These are phyloP conservation scores for Eudemis profundana DNA, from an alignment of 2,888 invertebrate species.

Conservation along the genomic window DNA sequence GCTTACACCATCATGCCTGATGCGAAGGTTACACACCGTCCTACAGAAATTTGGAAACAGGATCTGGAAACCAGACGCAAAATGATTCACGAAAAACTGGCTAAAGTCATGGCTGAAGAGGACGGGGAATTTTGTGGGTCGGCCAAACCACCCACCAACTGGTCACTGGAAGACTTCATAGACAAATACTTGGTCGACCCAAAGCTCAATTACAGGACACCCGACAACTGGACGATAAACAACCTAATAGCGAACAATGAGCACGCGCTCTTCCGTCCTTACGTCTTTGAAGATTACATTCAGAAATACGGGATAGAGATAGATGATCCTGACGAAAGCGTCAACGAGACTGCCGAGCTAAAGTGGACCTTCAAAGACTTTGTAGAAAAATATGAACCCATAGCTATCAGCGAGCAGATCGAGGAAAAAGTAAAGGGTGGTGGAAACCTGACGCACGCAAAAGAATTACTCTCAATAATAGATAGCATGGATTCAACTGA, in stretches of 20 bases:
- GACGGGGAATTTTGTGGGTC: neutral
- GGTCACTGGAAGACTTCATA: constrained; percentile 7
- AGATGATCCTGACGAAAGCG: too few relatives aligned
- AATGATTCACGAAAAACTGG: neutral
- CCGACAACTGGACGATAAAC: neutral
- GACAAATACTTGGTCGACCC: neutral
- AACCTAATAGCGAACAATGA: neutral
- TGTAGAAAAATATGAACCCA: constrained; percentile 8
- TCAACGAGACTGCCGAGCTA: too few relatives aligned
- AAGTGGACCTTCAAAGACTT: constrained; percentile 16
- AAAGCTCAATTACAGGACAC: neutral
- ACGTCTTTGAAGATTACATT: neutral
- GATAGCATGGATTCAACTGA: constrained; percentile 3
- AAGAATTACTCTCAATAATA: neutral
- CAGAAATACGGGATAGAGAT: neutral
- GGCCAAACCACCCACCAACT: neutral
- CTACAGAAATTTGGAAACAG: neutral
- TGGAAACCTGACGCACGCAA: neutral
- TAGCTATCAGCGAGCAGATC: neutral
- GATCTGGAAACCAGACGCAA: neutral
- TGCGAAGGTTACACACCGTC: neutral
- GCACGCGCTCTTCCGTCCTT: neutral
- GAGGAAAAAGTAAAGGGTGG: neutral
- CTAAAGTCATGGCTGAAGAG: neutral
- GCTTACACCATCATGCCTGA: neutral